These are phyloP conservation scores for Pelodytes ibericus DNA, from an alignment of 2,797 vertebrate species.

Conservation along the genomic window DNA sequence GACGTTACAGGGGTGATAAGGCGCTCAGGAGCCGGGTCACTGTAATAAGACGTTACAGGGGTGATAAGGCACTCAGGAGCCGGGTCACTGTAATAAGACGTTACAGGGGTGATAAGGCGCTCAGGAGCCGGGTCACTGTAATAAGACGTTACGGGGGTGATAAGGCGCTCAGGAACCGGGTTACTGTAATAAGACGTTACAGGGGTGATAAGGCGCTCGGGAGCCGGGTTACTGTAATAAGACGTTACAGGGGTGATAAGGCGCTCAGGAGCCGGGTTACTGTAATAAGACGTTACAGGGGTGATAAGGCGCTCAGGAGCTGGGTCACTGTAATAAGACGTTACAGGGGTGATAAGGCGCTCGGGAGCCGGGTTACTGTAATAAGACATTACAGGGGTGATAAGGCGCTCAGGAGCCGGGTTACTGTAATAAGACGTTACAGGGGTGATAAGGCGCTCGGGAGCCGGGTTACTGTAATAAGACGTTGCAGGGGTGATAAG, in stretches of 20 bases:
- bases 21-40: not conserved
- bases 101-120: not conserved
- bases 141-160: not conserved
- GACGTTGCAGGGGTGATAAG: constrained; percentile 1
- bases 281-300: not conserved
- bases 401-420: not conserved
- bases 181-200: constrained; percentile 1
- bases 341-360: not conserved
- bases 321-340: not conserved
- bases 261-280: not conserved
- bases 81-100: not conserved
- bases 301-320: not conserved
- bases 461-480: too few species aligned
- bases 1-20: not conserved
- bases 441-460: not conserved
- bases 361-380: not conserved
- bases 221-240: not conserved
- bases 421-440: constrained; percentile 1
- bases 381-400: not conserved
- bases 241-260: not conserved
- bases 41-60: not conserved
- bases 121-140: not conserved
- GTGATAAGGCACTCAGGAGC: not conserved
- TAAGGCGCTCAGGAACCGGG: not conserved
- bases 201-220: not conserved